Base-by-base conservation (phyloP, 2,888 invertebrate genomes). In the Stenodera caucasica region DNA sequence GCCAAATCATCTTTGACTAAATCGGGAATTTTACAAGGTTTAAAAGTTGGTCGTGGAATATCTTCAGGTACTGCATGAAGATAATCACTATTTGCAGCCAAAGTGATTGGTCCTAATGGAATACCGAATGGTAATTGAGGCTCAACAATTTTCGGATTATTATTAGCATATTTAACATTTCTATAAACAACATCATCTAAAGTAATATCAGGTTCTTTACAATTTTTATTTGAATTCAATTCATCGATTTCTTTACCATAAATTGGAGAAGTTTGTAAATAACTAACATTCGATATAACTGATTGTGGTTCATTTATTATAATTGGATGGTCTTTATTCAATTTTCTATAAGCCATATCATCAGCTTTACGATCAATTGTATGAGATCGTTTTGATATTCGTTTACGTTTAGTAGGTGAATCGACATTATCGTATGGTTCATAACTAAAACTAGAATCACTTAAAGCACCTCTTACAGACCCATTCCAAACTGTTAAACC, bases 81-180 rank as follows among this genome's bases (percentile, higher is more conserved):
- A 75, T 96, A 96, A 78, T 95, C 94, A 70, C 88, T 91, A 62
- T 89, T 88, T 0, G 93, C 86, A 5, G 92, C 90, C 1, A 90
- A 88, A 0, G 90, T 86, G 21, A 94, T 88, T 11, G 94, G 94
- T 2, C 92, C 92, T 35, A 94, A 78, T 0, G 95, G 95, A 74
- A 96, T 95, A 18, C 95, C 95, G 77, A 96, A 96, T 1, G 91
- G 94, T 35, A 92, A 94, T 75, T 95, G 95, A 14, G 90, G 91
- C 55, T 94, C 94, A 2, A 86, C 75, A 6, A 90, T 85, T 77
- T 88, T 90, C 45, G 88, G 80, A 51, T 85, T 85, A 75, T 87
- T 88, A 71, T 93, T 94, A 9, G 90, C 88, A 76, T 90, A 87
- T 73, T 89, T 89, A 61, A 92, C 86, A 74, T 88, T 92, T 69